Percentiles rank a stretch among this genome's conserved stretches.
phyloP scores from a whole-genome alignment of 2,113 vertebrate genomes.

The Toxotes chatareus region DNA sequence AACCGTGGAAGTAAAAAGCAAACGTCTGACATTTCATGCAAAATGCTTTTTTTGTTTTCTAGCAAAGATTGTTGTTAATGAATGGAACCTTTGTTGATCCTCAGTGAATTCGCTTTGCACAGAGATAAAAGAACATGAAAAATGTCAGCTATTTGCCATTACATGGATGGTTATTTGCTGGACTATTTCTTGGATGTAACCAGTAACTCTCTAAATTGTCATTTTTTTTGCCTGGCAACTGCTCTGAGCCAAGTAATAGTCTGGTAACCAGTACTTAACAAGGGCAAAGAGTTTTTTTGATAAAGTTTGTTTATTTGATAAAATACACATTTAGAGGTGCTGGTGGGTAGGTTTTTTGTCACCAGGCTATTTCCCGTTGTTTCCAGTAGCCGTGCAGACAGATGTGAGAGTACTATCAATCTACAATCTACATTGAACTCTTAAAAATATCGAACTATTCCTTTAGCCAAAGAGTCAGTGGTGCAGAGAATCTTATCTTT shows the following conservation, averaged over 20 bases:
- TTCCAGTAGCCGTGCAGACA: too few relatives aligned
- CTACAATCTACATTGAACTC: not conserved
- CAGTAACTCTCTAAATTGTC: too few relatives aligned
- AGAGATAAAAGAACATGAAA: not conserved
- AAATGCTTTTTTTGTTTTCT: not conserved
- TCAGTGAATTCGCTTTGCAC: too few relatives aligned
- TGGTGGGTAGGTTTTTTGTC: not conserved
- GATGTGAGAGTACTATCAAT: not conserved
- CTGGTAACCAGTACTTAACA: not conserved
- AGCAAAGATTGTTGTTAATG: not conserved
- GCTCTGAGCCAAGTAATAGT: not conserved
- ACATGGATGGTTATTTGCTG: not conserved
- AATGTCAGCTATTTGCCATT: not conserved
- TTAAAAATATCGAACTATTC: not conserved
- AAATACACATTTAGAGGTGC: not conserved
- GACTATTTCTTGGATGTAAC: not conserved
- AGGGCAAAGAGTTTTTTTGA: not conserved
- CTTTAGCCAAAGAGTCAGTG: not conserved
- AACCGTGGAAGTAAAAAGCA: not conserved
- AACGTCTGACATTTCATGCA: not conserved
- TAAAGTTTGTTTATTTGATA: too few relatives aligned
- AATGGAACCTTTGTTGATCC: too few relatives aligned
- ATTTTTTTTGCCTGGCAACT: not conserved
- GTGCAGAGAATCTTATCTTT: not conserved
- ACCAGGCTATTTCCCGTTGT: not conserved